phyloP scores from a whole-genome alignment of 1,140 invertebrate species.

The Coenobita brevimanus region DNA sequence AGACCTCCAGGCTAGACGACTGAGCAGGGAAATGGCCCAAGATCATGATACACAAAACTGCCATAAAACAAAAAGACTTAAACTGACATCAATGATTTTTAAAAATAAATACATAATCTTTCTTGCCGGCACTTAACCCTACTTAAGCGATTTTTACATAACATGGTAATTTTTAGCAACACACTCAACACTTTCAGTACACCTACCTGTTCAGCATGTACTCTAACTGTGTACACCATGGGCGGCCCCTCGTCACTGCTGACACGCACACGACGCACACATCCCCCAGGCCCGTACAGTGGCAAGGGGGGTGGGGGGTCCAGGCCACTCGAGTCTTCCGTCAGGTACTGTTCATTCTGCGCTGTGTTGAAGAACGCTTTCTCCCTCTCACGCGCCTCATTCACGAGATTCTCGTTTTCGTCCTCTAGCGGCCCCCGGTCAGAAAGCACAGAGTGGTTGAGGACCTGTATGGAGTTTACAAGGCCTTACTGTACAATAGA shows the following conservation, averaged over 20 bases:
- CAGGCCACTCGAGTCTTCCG: constrained; percentile 56
- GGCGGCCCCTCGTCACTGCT: constrained; percentile 59
- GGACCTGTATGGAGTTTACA: not conserved
- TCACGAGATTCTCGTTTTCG: constrained; percentile 64
- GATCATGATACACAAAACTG: no score
- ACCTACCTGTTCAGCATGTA: constrained; percentile 66
- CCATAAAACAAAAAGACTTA: no score
- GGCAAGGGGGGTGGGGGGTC: constrained; percentile 63
- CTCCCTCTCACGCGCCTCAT: constrained; percentile 60
- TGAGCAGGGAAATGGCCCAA: no score
- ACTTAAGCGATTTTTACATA: no score
- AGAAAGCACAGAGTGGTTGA: constrained; percentile 48
- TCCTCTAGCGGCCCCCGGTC: constrained; percentile 54
- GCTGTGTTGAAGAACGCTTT: constrained; percentile 59
- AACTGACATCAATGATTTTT: no score
- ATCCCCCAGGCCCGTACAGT: constrained; percentile 45
- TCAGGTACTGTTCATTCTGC: constrained; percentile 64
- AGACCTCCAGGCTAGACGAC: no score
- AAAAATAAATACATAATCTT: no score
- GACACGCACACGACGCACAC: constrained; percentile 34
- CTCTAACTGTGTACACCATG: constrained; percentile 58
- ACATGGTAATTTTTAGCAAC: no score
- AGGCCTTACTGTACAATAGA: no score
- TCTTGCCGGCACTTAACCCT: no score
- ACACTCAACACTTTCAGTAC: no score